Conservation (phyloP, 2,888 invertebrate genomes). For the Acronicta leporina region DNA sequence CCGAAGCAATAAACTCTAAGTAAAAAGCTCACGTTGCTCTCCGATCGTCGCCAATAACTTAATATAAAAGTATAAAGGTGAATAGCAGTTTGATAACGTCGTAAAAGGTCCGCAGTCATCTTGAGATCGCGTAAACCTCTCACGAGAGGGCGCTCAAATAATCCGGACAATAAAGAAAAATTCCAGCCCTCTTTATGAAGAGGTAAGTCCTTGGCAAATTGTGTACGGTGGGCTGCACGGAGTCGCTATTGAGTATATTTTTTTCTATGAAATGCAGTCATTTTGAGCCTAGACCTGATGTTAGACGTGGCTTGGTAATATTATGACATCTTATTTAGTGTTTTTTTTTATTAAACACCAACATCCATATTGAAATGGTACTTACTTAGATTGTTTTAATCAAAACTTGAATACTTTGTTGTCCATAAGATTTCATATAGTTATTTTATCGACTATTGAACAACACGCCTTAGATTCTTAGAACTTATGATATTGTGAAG, state of each 20-base stretch:
- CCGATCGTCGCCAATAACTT: constrained; percentile 77
- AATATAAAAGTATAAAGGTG: constrained; percentile 82
- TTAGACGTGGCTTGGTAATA: no score
- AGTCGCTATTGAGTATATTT: constrained; percentile 53
- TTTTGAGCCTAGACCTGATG: no score
- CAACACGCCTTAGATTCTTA: no score
- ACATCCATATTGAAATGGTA: no score
- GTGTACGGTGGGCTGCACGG: constrained; percentile 64
- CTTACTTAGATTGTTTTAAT: no score
- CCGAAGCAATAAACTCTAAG: constrained; percentile 43
- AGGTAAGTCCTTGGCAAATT: constrained; percentile 89
- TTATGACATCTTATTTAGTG: no score
- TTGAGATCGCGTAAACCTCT: constrained; percentile 86
- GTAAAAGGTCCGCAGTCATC: constrained; percentile 86
- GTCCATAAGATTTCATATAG: no score
- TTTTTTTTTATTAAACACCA: no score
- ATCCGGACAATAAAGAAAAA: constrained; percentile 89
- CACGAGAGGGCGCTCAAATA: constrained; percentile 83
- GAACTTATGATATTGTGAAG: no score
- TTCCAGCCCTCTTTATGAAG: constrained; percentile 88
- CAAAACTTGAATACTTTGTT: no score
- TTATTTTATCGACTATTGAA: no score
- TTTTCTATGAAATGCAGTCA: neutral
- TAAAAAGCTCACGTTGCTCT: constrained; percentile 47
- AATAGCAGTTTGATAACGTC: constrained; percentile 83